Base-by-base conservation (phyloP, 2,888 invertebrate genomes). In the Hypselothyrea guttata region DNA sequence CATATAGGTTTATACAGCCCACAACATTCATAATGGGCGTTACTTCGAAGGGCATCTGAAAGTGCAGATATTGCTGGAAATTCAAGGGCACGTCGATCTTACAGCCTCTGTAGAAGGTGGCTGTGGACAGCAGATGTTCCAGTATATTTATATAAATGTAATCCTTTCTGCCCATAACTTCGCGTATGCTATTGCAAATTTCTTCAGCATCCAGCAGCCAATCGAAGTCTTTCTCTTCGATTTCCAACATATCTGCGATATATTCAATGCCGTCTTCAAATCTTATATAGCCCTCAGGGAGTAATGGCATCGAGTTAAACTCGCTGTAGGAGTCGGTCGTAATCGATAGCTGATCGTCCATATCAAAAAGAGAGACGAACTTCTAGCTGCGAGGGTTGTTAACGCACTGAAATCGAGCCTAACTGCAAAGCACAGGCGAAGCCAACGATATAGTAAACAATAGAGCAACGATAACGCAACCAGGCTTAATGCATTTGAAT, bases 241-340 rank as follows among this genome's bases (percentile, higher is more conserved):
- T 73, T 33, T 75, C 77, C 45, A 66, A 73, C 4, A 53, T 7
- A 16, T 81, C 61, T 0, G 74, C 66, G 3, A 79, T 47, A 46
- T 63, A 53, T 48, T 73, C 79, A 13, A 75, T 81, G 45, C 81
- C 77, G 4, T 70, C 77, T 3, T 73, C 70, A 27, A 75, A 79
- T 5, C 41, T 30, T 4, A 47, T 47, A 12, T 60, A 59, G 0
- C 56, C 61, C 18, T 70, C 63, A 0, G 81, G 63, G n/a, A 53
- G 11, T 11, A 45, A 15, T 2, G 22, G 22, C 22, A 4, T 22
- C 22, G 5, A 4, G 2, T 22, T 22, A 2, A 22, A 22, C 22
- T n/a, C n/a, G n/a, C n/a, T n/a, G 12, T 42, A 8, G 0, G 18
- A 15, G 5, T 61, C 67, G 34, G 9, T 18, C 53, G 53, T 59